A percentile compares a stretch with the other conserved stretches of the same genome.
phyloP scores from a whole-genome alignment of 2,113 vertebrate genomes.

The Alexandromys fortis region DNA sequence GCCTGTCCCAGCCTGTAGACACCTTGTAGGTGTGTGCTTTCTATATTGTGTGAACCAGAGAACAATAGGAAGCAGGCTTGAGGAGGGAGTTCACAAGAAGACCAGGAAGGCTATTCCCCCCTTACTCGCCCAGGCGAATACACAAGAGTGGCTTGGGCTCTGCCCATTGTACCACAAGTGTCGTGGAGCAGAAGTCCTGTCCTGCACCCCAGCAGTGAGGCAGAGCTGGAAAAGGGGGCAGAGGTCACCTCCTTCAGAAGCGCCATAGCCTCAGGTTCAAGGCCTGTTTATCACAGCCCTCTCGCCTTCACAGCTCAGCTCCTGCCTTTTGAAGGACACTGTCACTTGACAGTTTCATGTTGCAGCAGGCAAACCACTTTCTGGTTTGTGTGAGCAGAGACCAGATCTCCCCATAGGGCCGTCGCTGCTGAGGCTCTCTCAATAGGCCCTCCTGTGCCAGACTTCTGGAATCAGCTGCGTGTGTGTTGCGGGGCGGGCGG shows the following conservation, averaged over 20 bases:
- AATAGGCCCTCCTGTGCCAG: rapidly evolving
- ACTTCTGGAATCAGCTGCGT: neutral
- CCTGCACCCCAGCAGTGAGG: rapidly evolving
- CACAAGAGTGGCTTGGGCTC: neutral
- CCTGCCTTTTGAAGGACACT: neutral
- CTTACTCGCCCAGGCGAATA: neutral
- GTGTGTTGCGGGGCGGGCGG: neutral
- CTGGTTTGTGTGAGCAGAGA: neutral
- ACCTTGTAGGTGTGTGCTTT: neutral
- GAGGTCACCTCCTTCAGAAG: neutral
- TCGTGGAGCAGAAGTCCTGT: neutral
- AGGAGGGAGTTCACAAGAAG: neutral
- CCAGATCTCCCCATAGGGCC: neutral
- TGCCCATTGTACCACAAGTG: rapidly evolving
- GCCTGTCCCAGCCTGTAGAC: slow-evolving; percentile 41
- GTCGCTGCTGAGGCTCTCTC: neutral
- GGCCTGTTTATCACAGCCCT: neutral
- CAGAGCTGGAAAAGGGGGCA: neutral
- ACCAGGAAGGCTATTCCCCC: neutral
- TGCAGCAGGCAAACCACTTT: neutral
- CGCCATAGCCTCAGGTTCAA: neutral
- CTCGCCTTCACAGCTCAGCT: neutral
- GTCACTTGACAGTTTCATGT: neutral
- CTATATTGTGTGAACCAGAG: neutral
- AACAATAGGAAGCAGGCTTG: neutral